Percentiles rank a stretch among this genome's conserved stretches.
Conservation (phyloP, 2,888 invertebrate species). For the Disparrhopalites patrizii region DNA sequence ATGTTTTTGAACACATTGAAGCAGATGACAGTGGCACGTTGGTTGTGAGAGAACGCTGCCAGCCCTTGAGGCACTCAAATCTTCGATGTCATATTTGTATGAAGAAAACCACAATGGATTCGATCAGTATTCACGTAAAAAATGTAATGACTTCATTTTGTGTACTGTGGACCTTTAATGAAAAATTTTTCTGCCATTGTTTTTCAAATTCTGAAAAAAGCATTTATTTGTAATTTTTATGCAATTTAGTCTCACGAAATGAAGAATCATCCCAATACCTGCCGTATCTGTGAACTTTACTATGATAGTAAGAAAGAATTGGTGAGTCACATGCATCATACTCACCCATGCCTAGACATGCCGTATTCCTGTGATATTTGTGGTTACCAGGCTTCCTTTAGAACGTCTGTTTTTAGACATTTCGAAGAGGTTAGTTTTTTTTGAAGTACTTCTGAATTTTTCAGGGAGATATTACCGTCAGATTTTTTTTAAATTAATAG, state of each 20-base stretch:
- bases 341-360: slow-evolving; percentile 27
- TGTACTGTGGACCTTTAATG: no score
- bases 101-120: slow-evolving; percentile 20
- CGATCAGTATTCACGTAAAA: slow-evolving; percentile 8
- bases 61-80: slow-evolving; percentile 10
- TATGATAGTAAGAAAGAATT: slow-evolving; percentile 12
- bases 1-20: slow-evolving; percentile 26
- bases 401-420: slow-evolving; percentile 19
- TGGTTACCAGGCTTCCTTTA: slow-evolving; percentile 24
- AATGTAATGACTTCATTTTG: slow-evolving; percentile 5
- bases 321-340: slow-evolving; percentile 25
- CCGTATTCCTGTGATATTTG: slow-evolving; percentile 28
- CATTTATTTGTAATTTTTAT: not conserved
- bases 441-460: not conserved
- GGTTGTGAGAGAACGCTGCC: slow-evolving; percentile 4
- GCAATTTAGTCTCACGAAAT: slow-evolving; percentile 24
- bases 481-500: not conserved
- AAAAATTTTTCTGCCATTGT: no score
- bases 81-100: slow-evolving; percentile 24
- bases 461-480: not conserved
- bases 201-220: not conserved
- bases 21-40: not conserved
- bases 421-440: slow-evolving; percentile 22
- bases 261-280: slow-evolving; percentile 17
- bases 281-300: slow-evolving; percentile 23